Evolutionary conservation across 2,888 invertebrate species (phyloP).

Genomic region (Tortrix viridana): DNA sequence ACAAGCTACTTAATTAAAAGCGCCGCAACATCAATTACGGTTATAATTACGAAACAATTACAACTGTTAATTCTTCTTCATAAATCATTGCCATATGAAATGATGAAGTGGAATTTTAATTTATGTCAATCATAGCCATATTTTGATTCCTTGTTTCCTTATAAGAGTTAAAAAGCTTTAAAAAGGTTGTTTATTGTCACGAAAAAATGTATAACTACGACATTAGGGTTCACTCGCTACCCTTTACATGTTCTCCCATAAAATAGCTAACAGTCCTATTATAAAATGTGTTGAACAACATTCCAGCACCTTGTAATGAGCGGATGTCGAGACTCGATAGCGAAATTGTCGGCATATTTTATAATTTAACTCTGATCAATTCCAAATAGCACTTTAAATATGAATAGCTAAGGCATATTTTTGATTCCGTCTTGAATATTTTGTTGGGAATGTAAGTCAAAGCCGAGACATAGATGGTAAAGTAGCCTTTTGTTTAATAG

Average conservation of each 20-base stretch:
- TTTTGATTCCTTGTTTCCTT: no score
- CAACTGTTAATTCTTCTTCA: not conserved
- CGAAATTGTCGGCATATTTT: constrained; percentile 77
- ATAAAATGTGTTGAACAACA: constrained; percentile 76
- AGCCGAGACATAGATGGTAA: constrained; percentile 61
- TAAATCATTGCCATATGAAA: not conserved
- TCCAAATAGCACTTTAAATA: constrained; percentile 48
- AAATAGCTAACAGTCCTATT: constrained; percentile 63
- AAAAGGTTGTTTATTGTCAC: no score
- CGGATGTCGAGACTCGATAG: constrained; percentile 80
- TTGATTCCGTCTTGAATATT: constrained; percentile 45
- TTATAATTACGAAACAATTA: constrained; percentile 26
- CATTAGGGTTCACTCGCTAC: constrained; percentile 39
- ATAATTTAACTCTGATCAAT: constrained; percentile 51
- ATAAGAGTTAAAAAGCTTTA: no score
- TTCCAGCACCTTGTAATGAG: constrained; percentile 79
- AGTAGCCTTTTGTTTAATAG: constrained; percentile 62
- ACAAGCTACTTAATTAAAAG: constrained; percentile 5
- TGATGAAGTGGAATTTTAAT: no score
- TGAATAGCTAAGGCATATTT: constrained; percentile 50
- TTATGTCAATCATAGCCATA: no score
- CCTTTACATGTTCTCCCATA: constrained; percentile 59
- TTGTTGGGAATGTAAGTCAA: constrained; percentile 56
- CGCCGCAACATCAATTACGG: constrained; percentile 10
- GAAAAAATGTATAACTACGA: no score